Base-by-base conservation (phyloP, 2,797 vertebrate species). In the Malurus leucopterus region DNA sequence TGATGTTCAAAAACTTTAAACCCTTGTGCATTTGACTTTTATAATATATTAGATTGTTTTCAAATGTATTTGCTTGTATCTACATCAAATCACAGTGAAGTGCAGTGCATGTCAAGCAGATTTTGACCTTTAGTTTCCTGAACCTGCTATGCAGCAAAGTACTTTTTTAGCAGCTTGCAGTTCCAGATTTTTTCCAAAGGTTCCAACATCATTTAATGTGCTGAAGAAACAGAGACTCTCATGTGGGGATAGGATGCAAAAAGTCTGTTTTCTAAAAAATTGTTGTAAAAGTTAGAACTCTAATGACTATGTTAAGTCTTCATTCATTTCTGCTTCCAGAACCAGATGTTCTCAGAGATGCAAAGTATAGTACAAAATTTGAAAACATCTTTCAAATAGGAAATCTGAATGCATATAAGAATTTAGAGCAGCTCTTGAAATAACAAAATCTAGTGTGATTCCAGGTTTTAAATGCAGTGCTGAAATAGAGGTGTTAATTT, bases 331-430 rank as follows among this genome's bases (percentile, higher is more conserved):
- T 55, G 3, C 20, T 26, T 64, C 79, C 40, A 46, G 38, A 75
- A 64, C 6, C 6, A 72, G 36, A 30, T 5, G 8, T 41, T 64
- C 41, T 64, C 22, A 22, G 18, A 59, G 11, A 24, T 57, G 5
- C 3, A 40, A 76, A 59, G 6, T 8, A 5, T 40, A 17, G 4
- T 26, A 49, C 6, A 78, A 57, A 51, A 44, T 30, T 55, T 24
- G 13, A 49, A 72, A 77, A 12, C 6, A 5, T 13, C 13, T 58
- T 78, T 70, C 26, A 59, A 51, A 10, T 4, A 44, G 13, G 29
- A 79, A 73, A 83, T 47, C 29, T 27, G 1, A 23, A 5, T 1
- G 0, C 1, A 1, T 11, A 4, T 34, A n/a, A 11, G 7, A 47
- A 46, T 58, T 67, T 58, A 69, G 22, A 13, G 27, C 22, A 91